These are phyloP conservation scores for Rhea pennata DNA, from an alignment of 2,113 vertebrate genomes.

Conservation along the genomic window DNA sequence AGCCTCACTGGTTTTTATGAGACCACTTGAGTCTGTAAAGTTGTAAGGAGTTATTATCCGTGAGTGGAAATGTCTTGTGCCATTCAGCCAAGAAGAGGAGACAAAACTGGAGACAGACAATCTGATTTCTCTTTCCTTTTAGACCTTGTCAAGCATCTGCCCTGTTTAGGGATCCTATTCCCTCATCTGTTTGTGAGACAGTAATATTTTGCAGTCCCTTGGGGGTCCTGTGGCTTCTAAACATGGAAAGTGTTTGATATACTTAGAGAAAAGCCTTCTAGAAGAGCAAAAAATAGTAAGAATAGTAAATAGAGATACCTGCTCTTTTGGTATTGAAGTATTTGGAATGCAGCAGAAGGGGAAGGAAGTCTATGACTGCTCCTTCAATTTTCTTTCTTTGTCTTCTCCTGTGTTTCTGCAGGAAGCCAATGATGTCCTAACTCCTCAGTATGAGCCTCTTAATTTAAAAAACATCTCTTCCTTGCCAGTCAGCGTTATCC, in stretches of 20 bases:
- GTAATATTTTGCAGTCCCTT: not conserved
- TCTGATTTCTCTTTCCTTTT: not conserved
- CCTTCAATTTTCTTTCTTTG: not conserved
- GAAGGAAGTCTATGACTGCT: not conserved
- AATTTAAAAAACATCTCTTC: conserved; percentile 82
- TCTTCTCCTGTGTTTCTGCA: conserved; percentile 15
- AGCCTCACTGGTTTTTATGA: not conserved
- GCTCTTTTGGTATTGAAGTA: not conserved
- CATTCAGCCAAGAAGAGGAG: not conserved
- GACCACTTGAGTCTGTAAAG: not conserved
- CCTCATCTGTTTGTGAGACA: rapidly evolving
- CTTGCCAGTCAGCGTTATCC: conserved; percentile 76
- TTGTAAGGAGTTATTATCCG: not conserved
- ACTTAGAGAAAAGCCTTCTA: not conserved
- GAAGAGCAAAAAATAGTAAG: not conserved
- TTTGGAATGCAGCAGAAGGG: not conserved
- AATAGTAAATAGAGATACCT: not conserved
- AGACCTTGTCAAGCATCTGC: not conserved
- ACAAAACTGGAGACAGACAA: not conserved
- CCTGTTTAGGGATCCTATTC: not conserved
- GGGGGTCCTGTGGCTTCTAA: not conserved
- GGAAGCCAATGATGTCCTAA: conserved; percentile 70
- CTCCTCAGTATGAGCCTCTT: conserved; percentile 77
- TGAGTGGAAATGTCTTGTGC: not conserved
- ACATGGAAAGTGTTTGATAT: not conserved